phyloP scores from a whole-genome alignment of 1,140 invertebrate species.

The Lordiphosa collinella region DNA sequence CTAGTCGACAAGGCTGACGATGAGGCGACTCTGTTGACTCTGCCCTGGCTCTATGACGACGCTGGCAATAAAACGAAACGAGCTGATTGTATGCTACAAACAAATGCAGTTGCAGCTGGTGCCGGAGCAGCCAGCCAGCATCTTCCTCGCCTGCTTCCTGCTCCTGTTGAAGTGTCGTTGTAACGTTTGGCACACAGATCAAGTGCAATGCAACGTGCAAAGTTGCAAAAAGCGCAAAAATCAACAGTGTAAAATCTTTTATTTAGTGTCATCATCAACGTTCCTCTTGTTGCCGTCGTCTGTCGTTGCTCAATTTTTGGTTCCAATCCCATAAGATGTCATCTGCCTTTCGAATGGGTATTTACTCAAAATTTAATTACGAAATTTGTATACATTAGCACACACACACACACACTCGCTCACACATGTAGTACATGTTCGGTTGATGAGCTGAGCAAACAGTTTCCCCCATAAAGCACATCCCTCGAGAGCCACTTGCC shows the following conservation, averaged over 20 bases:
- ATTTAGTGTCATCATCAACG: conserved; percentile 71
- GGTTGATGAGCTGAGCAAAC: conserved; percentile 12
- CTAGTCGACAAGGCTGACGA: conserved; percentile 45
- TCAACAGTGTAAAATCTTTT: conserved; percentile 77
- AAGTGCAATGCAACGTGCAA: conserved; percentile 77
- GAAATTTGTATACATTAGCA: conserved; percentile 50
- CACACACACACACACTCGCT: too few relatives aligned
- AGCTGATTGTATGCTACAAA: conserved; percentile 76
- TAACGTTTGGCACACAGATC: conserved; percentile 77
- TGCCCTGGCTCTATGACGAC: conserved; percentile 40
- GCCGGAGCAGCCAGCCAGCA: conserved; percentile 3
- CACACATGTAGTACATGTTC: conserved; percentile 3
- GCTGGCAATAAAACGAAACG: conserved; percentile 76
- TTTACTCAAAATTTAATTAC: conserved; percentile 71
- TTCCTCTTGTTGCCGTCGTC: conserved; percentile 18
- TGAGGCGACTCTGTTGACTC: conserved; percentile 29
- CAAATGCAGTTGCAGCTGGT: conserved; percentile 59
- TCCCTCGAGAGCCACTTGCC: neutral
- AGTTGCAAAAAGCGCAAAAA: conserved; percentile 77
- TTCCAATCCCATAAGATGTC: conserved; percentile 22
- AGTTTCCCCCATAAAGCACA: neutral
- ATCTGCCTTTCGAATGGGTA: conserved; percentile 55
- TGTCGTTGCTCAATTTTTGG: conserved; percentile 41
- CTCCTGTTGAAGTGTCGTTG: conserved; percentile 58
- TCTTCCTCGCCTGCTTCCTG: conserved; percentile 3